Evolutionary conservation across 2,113 vertebrate species (phyloP), one percentile per base, ranked within the genome.

Genomic region (Takifugu flavidus): DNA sequence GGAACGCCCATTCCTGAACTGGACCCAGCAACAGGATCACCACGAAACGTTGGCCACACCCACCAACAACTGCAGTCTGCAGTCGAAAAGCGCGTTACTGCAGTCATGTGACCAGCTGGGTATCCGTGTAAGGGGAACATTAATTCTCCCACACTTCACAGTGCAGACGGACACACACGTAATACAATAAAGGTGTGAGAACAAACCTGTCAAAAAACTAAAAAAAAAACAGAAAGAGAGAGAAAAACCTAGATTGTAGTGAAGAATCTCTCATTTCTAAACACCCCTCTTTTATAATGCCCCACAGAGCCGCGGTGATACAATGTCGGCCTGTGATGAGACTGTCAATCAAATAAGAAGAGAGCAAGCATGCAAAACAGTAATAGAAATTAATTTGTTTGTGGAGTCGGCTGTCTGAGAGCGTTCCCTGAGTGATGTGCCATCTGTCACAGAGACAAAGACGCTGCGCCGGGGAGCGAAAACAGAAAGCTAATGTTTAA

Each of bases 381-480:
- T 80, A 75, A 84, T 79, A 74, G 45, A 80, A 85, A 79, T 88
- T 80, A 83, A 85, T 86, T 86, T 82, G 77, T 85, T 86, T 83
- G 75, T 61, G 71, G 74, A 75, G 65, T 72, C 62, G 84, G 74
- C 82, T 74, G 79, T 78, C 74, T 78, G 80, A 77, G 58, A 74
- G 72, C 13, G 64, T 79, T 77, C 62, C 70, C 59, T 79, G 82
- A 85, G 63, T 75, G 77, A 87, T 80, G 80, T 80, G 75, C 80
- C 80, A 82, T 85, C 80, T 87, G 85, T 82, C 85, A 78, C 73
- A 43, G 74, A 77, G 74, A 84, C 75, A 79, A 78, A 86, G 70
- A 77, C 59, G 53, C 56, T 10, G 59, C 69, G 74, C 75, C 78
- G 68, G 72, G 83, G 62, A 62, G 73, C 55, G 65, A 78, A 80